Evolutionary conservation across 2,888 invertebrate species (phyloP).

Genomic region (Endomychus coccineus): DNA sequence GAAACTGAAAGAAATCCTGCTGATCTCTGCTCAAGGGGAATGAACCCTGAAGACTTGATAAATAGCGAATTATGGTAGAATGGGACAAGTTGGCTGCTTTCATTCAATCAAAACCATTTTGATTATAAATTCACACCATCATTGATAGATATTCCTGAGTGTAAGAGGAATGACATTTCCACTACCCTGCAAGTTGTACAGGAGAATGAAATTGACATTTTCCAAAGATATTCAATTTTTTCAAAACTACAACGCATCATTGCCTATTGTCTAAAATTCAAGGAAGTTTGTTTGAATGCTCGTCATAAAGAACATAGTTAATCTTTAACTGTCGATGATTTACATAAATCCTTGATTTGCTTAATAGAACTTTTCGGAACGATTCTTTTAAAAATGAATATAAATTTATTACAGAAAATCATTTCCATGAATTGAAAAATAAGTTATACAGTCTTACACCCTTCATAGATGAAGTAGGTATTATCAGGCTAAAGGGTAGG

Average conservation of each 20-base stretch:
- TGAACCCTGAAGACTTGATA: too few relatives aligned
- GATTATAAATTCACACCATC: too few relatives aligned
- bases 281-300: too few relatives aligned
- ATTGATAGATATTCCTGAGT: too few relatives aligned
- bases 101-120: not conserved
- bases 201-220: not conserved
- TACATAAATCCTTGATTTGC: not conserved
- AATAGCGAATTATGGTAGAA: conserved; percentile 8
- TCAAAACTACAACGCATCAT: too few relatives aligned
- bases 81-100: conserved; percentile 4
- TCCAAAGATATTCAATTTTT: too few relatives aligned
- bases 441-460: not conserved
- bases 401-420: not conserved
- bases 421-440: not conserved
- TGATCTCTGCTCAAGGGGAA: too few relatives aligned
- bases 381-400: not conserved
- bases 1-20: too few relatives aligned
- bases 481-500: too few relatives aligned
- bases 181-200: not conserved
- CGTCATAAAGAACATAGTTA: too few relatives aligned
- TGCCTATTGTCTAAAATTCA: too few relatives aligned
- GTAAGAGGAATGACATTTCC: not conserved
- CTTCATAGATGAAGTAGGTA: too few relatives aligned
- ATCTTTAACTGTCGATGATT: not conserved
- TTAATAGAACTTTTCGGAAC: not conserved